Evolutionary conservation across 2,113 vertebrate species (phyloP).

Genomic region (Isurus oxyrinchus): DNA sequence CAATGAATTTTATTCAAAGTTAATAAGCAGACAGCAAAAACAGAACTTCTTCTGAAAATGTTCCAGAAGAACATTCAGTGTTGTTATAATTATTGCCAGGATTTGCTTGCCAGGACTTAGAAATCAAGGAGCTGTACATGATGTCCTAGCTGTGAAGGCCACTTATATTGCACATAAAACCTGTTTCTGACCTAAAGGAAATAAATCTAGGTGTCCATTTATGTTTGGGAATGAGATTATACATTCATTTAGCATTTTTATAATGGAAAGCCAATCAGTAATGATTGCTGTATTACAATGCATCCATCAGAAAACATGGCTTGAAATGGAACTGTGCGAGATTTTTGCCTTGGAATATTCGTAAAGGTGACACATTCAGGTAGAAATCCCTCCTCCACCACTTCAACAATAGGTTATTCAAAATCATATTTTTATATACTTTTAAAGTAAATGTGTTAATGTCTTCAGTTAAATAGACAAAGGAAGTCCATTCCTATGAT

Average conservation of each 20-base stretch:
- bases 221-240: neutral
- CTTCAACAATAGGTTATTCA: too few species aligned
- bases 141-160: neutral
- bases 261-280: neutral
- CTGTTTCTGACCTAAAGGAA: too few species aligned
- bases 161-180: neutral
- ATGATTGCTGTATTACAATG: neutral
- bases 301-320: neutral
- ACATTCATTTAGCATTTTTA: neutral
- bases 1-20: neutral
- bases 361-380: neutral
- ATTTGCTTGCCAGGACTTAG: neutral
- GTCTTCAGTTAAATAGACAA: neutral
- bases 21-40: neutral
- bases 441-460: neutral
- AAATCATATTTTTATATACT: neutral
- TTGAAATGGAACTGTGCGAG: neutral
- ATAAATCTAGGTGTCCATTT: neutral
- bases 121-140: neutral
- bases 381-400: neutral
- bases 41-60: neutral
- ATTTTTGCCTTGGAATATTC: too few species aligned
- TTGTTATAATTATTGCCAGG: neutral
- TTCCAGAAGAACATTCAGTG: neutral
- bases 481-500: neutral